phyloP scores from a whole-genome alignment of 2,113 vertebrate genomes.

The Lophotis ruficrista region DNA sequence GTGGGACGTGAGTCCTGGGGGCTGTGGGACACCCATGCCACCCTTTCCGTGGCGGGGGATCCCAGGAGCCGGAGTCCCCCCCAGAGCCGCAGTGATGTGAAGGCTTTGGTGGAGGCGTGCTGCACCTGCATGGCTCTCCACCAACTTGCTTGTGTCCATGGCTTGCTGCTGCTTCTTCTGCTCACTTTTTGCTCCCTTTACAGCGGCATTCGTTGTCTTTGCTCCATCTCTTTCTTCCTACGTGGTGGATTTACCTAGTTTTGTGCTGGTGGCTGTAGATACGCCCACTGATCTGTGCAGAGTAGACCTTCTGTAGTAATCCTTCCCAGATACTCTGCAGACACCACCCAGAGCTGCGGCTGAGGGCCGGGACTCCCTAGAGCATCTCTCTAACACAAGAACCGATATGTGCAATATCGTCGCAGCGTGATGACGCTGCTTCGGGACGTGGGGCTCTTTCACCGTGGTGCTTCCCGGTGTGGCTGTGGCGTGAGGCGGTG shows the following conservation, averaged over 20 bases:
- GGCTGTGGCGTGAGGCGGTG: not conserved
- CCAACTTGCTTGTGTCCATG: not conserved
- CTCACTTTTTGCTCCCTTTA: not conserved
- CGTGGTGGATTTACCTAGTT: not conserved
- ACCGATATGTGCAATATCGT: rapidly evolving
- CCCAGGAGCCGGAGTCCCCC: not conserved
- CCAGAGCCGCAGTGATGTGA: not conserved
- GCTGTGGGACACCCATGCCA: not conserved
- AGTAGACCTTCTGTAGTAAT: not conserved
- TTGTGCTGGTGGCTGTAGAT: not conserved
- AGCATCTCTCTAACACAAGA: not conserved
- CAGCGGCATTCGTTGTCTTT: not conserved
- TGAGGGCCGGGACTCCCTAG: not conserved
- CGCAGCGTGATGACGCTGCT: not conserved
- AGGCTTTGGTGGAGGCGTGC: not conserved
- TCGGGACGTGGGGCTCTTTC: not conserved
- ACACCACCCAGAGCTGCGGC: not conserved
- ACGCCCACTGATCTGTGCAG: not conserved
- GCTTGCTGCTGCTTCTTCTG: not conserved
- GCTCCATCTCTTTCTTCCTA: not conserved
- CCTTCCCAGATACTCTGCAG: not conserved
- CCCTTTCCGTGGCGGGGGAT: rapidly evolving
- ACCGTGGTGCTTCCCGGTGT: rapidly evolving
- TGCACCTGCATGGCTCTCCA: not conserved
- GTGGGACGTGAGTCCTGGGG: not conserved